Evolutionary conservation across 2,888 invertebrate genomes (phyloP), one percentile per base, ranked within the genome.

Genomic region (Cheilosia soror): DNA sequence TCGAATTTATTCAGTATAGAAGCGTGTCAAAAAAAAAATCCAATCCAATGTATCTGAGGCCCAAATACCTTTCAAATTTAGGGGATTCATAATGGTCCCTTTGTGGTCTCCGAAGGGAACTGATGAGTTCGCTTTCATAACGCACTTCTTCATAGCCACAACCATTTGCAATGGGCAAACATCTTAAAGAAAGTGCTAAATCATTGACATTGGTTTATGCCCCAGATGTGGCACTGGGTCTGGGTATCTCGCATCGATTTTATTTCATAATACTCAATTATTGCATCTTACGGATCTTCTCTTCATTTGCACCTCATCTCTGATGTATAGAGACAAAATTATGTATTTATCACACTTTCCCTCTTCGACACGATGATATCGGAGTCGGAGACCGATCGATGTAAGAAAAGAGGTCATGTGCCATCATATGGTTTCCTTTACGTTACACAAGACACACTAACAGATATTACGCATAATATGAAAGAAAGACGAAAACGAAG

Each of bases 361-460:
- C 71, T 69, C 44, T 37, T 9, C 31, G 42, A 25, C 44, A 15
- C 44, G n/a, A 11, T 37, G 7, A 15, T 11, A 2, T 44, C 15
- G 15, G 20, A 60, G 0, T 3, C 37, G 9, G 20, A n/a, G 29
- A 25, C 15, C 31, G 40, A 31, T 20, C 47, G 40, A 76, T 33
- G 65, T 77, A 65, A 82, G 77, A 82, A 20, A 82, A 77, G 82
- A 72, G 82, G 82, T 82, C 82, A 82, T 82, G 82, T 82, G 40
- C 77, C 66, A 82, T 82, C 82, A 77, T 72, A 77, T 66, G 71
- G 82, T 77, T 82, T 82, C 82, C 82, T 69, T 44, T 33, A 72
- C 53, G 65, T 82, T 82, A 66, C 55, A 55, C 77, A 82, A 82
- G 77, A 71, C 77, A 51, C 71, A 72, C 71, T 82, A 82, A 77